These are phyloP conservation scores for Hirudo medicinalis DNA, from an alignment of 1,140 invertebrate species.

Conservation along the genomic window DNA sequence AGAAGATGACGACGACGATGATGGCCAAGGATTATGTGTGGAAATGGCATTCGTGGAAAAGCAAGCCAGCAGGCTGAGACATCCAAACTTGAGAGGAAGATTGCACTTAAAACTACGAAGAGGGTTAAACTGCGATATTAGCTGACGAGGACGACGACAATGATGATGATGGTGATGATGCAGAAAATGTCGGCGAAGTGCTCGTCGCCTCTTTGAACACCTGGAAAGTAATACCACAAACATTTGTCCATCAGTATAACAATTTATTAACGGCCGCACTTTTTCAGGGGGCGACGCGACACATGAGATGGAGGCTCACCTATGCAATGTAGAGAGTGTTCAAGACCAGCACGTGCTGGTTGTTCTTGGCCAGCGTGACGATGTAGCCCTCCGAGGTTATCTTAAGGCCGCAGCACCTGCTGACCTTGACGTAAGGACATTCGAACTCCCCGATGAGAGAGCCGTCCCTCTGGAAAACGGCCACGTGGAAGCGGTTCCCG, in stretches of 20 bases:
- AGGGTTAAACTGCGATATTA: no score
- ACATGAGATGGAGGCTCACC: neutral
- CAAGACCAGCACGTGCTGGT: conserved; percentile 88
- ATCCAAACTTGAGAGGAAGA: no score
- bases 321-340: conserved; percentile 56
- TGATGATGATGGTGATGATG: conserved; percentile 23
- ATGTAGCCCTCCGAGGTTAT: conserved; percentile 90
- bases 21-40: neutral
- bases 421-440: conserved; percentile 91
- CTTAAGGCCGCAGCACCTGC: conserved; percentile 88
- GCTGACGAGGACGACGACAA: no score
- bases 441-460: conserved; percentile 79
- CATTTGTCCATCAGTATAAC: no score
- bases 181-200: conserved; percentile 28
- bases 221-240: no score
- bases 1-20: no score
- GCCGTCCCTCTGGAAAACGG: conserved; percentile 72
- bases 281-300: no score
- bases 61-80: no score
- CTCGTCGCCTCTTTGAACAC: no score
- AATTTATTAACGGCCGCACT: no score
- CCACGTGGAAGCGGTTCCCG: conserved; percentile 90
- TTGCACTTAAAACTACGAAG: no score
- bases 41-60: no score
- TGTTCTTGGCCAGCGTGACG: conserved; percentile 92